Evolutionary conservation across 2,888 invertebrate genomes (phyloP), one percentile per base, ranked within the genome.

Genomic region (Rambutsinella grinnellia): DNA sequence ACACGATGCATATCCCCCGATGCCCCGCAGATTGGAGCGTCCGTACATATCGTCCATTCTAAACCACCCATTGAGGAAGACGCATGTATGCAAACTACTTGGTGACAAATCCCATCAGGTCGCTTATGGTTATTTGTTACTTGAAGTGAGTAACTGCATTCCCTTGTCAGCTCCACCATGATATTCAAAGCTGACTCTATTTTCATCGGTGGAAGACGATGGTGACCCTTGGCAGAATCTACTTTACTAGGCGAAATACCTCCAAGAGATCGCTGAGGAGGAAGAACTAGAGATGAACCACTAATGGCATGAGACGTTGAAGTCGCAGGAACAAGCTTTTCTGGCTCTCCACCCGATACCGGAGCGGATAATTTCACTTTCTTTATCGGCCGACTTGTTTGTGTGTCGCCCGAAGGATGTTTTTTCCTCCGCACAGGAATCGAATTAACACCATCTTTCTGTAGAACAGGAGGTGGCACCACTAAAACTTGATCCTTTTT

Each of bases 1-100:
- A 89, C 88, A 76, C 89, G 88, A 47, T 67, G 72, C 26, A 76
- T 53, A 85, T 90, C 90, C 78, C 90, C 90, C 74, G 90, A 89
- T 27, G 91, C 87, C 81, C 90, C 91, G 84, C 89, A 87, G 83
- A 91, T 90, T 0, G 89, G 85, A 0, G 90, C 89, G 0, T 91
- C 91, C 89, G 86, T 17, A 85, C 90, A 92, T 3, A 91, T 90
- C 83, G 92, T 92, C 93, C 93, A 93, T 0, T 90, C 88, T 1
- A 90, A 90, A 76, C 91, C 90, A 68, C 88, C 89, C 1, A 78
- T 46, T 0, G 79, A 80, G 0, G 76, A 74, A 2, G 63, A 57
- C 5, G 65, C 51, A 60, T 84, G 82, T 19, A 53, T 53, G 53
- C 84, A 84, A n/a, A 65, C 79, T 2, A 84, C 17, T 13, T 76